A percentile compares a stretch with the other conserved stretches of the same genome.
phyloP scores from a whole-genome alignment of 1,140 invertebrate species.

The Bombus superbus region DNA sequence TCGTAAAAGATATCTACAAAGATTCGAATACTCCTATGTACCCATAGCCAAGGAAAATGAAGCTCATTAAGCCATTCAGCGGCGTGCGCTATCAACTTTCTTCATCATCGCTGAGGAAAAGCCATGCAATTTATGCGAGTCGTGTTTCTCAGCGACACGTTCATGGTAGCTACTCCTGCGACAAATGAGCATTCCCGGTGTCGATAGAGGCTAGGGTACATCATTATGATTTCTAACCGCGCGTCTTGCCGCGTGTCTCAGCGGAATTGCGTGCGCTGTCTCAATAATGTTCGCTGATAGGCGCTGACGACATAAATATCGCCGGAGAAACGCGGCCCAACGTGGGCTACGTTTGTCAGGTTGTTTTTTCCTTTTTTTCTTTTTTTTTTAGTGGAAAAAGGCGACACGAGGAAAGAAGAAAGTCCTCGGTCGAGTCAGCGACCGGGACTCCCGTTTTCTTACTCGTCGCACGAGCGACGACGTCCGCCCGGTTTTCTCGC shows the following conservation, averaged over 20 bases:
- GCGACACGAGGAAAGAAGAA: not conserved
- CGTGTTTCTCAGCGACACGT: not conserved
- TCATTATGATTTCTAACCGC: slow-evolving; percentile 9
- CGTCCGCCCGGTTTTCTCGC: slow-evolving; percentile 19
- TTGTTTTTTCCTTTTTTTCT: not conserved
- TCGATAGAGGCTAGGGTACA: not conserved
- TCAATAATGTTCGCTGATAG: slow-evolving; percentile 54
- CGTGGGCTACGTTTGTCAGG: not conserved
- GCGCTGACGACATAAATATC: slow-evolving; percentile 72
- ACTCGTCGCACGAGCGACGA: not conserved
- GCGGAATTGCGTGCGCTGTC: slow-evolving; percentile 61
- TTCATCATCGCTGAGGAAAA: not conserved
- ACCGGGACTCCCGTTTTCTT: slow-evolving; percentile 20
- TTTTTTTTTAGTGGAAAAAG: not conserved
- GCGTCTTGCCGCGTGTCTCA: no score
- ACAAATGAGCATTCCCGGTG: not conserved
- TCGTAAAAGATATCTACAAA: no score
- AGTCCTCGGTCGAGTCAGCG: slow-evolving; percentile 1
- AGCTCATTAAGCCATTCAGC: not conserved
- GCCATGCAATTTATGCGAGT: not conserved
- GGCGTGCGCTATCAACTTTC: not conserved
- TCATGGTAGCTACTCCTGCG: not conserved
- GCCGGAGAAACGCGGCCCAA: slow-evolving; percentile 64
- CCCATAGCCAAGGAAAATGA: not conserved
- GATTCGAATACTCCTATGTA: no score